Evolutionary conservation across 2,113 vertebrate genomes (phyloP), one percentile per base, ranked within the genome.

Genomic region (Spizaetus ornatus): DNA sequence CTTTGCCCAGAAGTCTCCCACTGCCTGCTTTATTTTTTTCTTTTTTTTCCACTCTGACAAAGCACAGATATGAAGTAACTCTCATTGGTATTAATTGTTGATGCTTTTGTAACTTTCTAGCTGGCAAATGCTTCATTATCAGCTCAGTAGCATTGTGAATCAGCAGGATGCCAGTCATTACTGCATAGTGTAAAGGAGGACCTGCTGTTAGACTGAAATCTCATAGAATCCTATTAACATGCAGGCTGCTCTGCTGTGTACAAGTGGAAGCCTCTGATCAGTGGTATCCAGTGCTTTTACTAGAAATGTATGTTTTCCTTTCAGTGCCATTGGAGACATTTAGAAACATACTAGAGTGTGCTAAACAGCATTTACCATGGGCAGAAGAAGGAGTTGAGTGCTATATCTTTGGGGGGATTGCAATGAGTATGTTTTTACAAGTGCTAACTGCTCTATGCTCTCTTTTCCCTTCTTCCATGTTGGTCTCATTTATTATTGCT

Each of bases 121-220:
- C 62, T 56, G 71, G 48, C 43, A 88, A 97, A 90, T 82, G 43
- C 61, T 88, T 92, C 52, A 48, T 93, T 96, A 82, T 94, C 53
- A 90, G 62, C 62, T 93, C 40, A 43, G 66, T 36, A 79, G 40
- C 56, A 34, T 4, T 61, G 40, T 32, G 74, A 80, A 71, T 72
- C 96, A 92, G 85, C 56, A 82, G 88, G 94, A 43, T 86, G 34
- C 48, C 36, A 55, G 47, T 72, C 53, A 74, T 82, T 95, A 82
- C 36, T 56, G 53, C 0, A 0, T 21, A 61, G 62, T 31, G 23
- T 70, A 52, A 91, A 93, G 55, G 16, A 23, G 19, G 34, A 88
- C 36, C 61, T 90, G 43, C 82, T 71, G 52, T 79, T 85, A 42
- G 1, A 59, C 29, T 67, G 72, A 76, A 87, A 76, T 84, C 47